Evolutionary conservation across 2,113 vertebrate species (phyloP).

Genomic region (Boulengeromyrus knoepffleri): DNA sequence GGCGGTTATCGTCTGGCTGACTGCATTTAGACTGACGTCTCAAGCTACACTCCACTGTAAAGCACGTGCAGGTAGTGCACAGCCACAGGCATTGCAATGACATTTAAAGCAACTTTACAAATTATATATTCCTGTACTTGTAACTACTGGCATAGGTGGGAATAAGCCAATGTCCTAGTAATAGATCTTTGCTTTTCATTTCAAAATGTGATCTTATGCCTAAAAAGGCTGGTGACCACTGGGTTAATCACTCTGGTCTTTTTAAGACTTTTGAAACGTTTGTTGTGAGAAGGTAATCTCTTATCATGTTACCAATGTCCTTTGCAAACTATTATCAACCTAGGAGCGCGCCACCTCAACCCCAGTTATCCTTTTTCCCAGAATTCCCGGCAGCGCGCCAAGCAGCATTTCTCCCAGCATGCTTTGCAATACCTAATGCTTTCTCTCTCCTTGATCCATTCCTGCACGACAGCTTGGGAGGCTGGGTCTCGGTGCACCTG

Average conservation of each 20-base stretch:
- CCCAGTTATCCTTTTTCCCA: neutral
- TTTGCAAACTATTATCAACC: neutral
- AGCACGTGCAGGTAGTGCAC: too few relatives aligned
- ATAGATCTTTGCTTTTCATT: neutral
- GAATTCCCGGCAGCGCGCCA: neutral
- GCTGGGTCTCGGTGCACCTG: conserved; percentile 80
- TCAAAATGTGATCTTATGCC: neutral
- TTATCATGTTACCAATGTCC: neutral
- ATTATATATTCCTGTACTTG: neutral
- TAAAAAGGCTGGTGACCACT: neutral
- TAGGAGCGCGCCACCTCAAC: neutral
- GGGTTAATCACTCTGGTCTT: neutral
- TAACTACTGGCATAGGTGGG: neutral
- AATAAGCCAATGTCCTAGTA: neutral
- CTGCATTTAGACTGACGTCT: too few relatives aligned
- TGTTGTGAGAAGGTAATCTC: neutral
- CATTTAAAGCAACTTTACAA: neutral
- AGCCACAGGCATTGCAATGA: neutral
- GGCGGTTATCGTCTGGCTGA: too few relatives aligned
- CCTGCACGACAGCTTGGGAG: conserved; percentile 78
- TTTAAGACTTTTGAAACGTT: neutral
- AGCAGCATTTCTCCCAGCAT: neutral
- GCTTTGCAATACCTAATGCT: conserved; percentile 68
- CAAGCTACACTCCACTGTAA: too few relatives aligned
- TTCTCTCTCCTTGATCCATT: conserved; percentile 88